phyloP scores from a whole-genome alignment of 2,888 invertebrate genomes.

The Eristalinus sepulchralis region DNA sequence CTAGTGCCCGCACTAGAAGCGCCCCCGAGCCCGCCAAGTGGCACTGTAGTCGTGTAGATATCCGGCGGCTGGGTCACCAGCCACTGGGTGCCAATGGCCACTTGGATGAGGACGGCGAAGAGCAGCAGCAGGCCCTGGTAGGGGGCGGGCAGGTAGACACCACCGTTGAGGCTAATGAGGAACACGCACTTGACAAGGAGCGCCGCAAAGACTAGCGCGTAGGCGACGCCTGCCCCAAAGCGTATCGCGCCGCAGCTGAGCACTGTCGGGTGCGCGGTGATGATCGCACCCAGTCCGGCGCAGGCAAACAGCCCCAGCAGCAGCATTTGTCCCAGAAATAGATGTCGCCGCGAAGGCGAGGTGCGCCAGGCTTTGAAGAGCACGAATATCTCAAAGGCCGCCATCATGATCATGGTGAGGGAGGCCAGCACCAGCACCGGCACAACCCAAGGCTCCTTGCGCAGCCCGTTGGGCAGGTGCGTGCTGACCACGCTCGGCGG shows the following conservation, averaged over 20 bases:
- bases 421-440: constrained; percentile 92
- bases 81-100: constrained; percentile 92
- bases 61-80: constrained; percentile 89
- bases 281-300: constrained; percentile 89
- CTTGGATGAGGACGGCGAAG: constrained; percentile 95
- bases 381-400: constrained; percentile 94
- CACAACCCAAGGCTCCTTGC: constrained; percentile 94
- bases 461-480: constrained; percentile 81
- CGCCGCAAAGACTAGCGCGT: constrained; percentile 93
- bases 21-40: constrained; percentile 73
- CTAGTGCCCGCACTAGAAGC: constrained; percentile 74
- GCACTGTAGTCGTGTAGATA: constrained; percentile 81
- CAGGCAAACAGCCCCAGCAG: constrained; percentile 91
- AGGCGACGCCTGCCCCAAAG: constrained; percentile 90
- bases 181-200: constrained; percentile 97
- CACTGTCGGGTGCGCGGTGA: constrained; percentile 89
- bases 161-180: constrained; percentile 93
- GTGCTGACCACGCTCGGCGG: constrained; percentile 78
- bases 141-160: constrained; percentile 94
- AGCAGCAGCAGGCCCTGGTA: constrained; percentile 94
- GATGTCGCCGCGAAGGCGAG: constrained; percentile 91
- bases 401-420: constrained; percentile 91
- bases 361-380: constrained; percentile 92
- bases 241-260: constrained; percentile 91
- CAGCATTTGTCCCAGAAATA: constrained; percentile 93